Evolutionary conservation across 1,140 invertebrate species (phyloP).

Genomic region (Pristionchus pacificus): DNA sequence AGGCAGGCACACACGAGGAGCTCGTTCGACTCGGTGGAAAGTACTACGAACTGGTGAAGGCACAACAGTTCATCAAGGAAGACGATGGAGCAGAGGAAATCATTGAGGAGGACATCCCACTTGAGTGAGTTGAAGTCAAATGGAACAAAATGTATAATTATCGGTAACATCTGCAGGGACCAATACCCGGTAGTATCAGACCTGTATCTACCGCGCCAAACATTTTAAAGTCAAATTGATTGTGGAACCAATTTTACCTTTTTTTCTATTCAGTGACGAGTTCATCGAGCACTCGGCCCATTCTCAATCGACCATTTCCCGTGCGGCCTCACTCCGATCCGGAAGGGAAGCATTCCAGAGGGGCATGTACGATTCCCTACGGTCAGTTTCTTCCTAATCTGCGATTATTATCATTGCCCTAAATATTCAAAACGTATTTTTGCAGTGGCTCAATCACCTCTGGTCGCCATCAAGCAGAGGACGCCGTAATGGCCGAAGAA

Average conservation of each 20-base stretch:
- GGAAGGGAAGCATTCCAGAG: constrained; percentile 23
- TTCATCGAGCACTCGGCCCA: no score
- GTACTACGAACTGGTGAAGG: constrained; percentile 61
- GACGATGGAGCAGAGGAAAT: constrained; percentile 15
- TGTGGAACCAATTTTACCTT: no score
- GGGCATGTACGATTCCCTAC: constrained; percentile 2
- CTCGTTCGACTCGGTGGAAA: constrained; percentile 31
- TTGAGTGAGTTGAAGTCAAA: constrained; percentile 23
- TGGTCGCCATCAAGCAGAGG: constrained; percentile 16
- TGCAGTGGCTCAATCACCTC: background rate
- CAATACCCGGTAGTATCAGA: background rate
- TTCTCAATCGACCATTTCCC: no score
- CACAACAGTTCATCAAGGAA: constrained; percentile 58
- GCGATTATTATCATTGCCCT: no score
- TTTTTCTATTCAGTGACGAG: no score
- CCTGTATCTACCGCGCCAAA: no score
- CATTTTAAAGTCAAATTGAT: no score
- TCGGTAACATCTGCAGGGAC: background rate
- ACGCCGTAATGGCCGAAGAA: constrained; percentile 32
- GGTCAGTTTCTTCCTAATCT: no score
- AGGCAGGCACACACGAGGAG: constrained; percentile 57
- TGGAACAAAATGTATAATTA: background rate
- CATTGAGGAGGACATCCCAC: constrained; percentile 11
- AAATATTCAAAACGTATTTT: no score
- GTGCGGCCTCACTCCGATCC: background rate